Base-by-base conservation (phyloP, 2,797 vertebrate genomes). In the Sternotherus odoratus region DNA sequence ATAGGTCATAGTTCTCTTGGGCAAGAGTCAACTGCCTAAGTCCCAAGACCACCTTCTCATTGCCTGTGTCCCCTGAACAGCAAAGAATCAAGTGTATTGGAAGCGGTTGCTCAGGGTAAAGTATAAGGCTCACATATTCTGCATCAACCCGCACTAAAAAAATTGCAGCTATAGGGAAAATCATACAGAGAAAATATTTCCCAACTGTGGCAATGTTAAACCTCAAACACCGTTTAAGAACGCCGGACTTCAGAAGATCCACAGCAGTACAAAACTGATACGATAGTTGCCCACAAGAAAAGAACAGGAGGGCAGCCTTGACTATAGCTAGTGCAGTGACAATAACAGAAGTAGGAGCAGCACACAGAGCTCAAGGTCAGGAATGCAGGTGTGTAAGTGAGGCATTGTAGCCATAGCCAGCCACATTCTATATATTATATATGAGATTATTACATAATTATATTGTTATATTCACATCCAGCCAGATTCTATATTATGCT, bases 211-310 rank as follows among this genome's bases (percentile, higher is more conserved):
- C 17, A 87, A 9, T 60, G 88, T 33, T 24, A 15, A 19, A 88
- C 2, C 82, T 89, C 78, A 26, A 77, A 78, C 30, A 33, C 57
- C 57, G 33, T 60, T 33, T 33, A 15, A 0, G 63, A 78, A 43
- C 36, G 69, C 17, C 10, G 2, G 30, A 15, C 5, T 0, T 0
- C 2, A 1, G 2, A 82, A 84, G 46, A 28, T 8, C 86, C 56
- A 79, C 87, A 81, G 77, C 87, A 83, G 57, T 12, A 4, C 30
- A 12, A 80, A 48, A 24, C 33, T 86, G 23, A 43, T 54, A 26
- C 39, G 24, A 8, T 28, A 69, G 10, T 17, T 87, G 84, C 43
- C 39, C 36, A 39, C 74, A 86, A 78, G 86, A 74, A 39, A 21
- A 10, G 36, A 23, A 3, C 8, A 24, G 85, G 85, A 54, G 12